Evolutionary conservation across 2,888 invertebrate species (phyloP), one percentile per base, ranked within the genome.

Genomic region (Athalia circularis): DNA sequence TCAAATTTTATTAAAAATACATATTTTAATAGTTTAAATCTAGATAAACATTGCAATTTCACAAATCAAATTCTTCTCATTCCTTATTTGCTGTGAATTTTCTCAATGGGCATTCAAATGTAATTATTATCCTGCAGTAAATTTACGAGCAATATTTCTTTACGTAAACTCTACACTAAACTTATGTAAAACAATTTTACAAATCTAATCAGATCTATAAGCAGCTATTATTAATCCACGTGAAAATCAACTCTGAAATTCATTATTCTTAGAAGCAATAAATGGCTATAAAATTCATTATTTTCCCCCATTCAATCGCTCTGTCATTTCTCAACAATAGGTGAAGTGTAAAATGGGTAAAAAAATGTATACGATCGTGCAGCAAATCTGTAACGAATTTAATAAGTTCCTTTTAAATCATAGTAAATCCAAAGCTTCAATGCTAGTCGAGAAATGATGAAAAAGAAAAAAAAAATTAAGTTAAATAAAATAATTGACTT

Each of bases 161-260:
- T 7, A 54, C n/a, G 5, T 6, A 54, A 54, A 54, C 11, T 54
- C 54, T 54, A 54, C n/a, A 4, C 54, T 54, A 54, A 54, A 54
- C n/a, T 4, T 54, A 9, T 54, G 54, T 54, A 54, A 54, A 54
- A 11, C n/a, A 54, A 57, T n/a, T 72, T 59, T 59, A 57, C 70
- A 72, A 47, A 57, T 72, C 70, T 72, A 72, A 72, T 72, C 59
- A 72, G 70, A 72, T 72, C 70, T 72, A 72, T 72, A 72, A 59
- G 72, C 57, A 72, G 72, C 59, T 59, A 59, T 68, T 54, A n/a
- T 59, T 59, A 65, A 72, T 59, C 47, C 13, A 72, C 45, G 47
- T 72, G n/a, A 9, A 68, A 68, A 11, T 52, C 15, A 54, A 54
- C 11, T 54, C 47, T 6, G 43, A 52, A 52, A 68, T 68, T 68